Percentiles rank a stretch among this genome's conserved stretches.
Evolutionary conservation across 1,140 invertebrate species (phyloP).

Genomic region (Acromyrmex heyeri): DNA sequence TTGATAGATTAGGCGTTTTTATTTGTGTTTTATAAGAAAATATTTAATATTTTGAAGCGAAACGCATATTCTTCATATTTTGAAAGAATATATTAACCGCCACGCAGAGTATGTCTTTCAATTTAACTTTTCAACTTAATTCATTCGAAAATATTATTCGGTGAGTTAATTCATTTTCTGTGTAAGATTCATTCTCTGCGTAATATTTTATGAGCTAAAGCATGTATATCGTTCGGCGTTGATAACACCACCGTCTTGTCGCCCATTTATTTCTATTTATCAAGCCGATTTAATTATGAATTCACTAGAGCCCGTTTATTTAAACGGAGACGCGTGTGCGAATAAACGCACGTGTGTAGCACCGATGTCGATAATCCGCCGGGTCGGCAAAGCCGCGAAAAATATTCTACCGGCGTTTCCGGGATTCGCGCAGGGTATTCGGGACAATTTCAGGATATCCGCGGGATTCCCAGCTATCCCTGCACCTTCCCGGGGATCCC

Average conservation of each 20-base stretch:
- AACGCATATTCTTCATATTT: conserved; percentile 1
- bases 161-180: conserved; percentile 25
- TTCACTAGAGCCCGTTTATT: conserved; percentile 22
- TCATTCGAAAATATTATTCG: conserved; percentile 35
- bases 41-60: neutral
- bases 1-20: too few species aligned
- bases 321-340: conserved; percentile 34
- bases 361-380: conserved; percentile 64
- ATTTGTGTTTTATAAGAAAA: neutral
- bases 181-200: conserved; percentile 13
- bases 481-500: conserved; percentile 42
- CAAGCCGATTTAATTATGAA: conserved; percentile 47
- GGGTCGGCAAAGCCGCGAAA: conserved; percentile 62
- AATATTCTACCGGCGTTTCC: conserved; percentile 66
- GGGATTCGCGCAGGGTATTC: conserved; percentile 51
- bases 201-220: conserved; percentile 38
- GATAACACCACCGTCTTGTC: conserved; percentile 8
- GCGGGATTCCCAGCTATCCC: conserved; percentile 61
- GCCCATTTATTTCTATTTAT: conserved; percentile 41
- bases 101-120: neutral
- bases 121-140: conserved; percentile 38
- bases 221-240: conserved; percentile 10
- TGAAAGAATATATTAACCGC: conserved; percentile 7
- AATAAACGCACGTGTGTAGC: conserved; percentile 43
- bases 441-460: conserved; percentile 68